Evolutionary conservation across 2,888 invertebrate species (phyloP), one percentile per base, ranked within the genome.

Genomic region (Drosophila borealis): DNA sequence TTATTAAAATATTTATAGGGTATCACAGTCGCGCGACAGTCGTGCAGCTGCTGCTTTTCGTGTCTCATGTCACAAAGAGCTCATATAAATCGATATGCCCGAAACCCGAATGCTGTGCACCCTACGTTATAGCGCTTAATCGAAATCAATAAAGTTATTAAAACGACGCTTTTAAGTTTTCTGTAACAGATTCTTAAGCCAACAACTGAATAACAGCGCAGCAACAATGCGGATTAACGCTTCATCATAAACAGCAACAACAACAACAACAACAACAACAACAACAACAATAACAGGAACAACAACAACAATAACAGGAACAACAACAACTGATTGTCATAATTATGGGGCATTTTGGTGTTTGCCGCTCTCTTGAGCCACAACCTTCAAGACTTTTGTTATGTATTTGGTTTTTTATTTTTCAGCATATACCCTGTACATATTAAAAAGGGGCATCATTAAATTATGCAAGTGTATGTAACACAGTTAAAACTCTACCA

Each of bases 101-200:
- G 21, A 33, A 33, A 1, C 9, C 0, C 0, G 14, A 21, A 17
- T n/a, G 17, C 3, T 55, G 49, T 50, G 48, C 66, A 70, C 87
- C 56, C 78, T 80, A 70, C 71, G 49, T 87, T 84, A 70, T 84
- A 87, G 87, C 87, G 83, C 83, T 84, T 87, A 84, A 85, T 85
- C 86, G 86, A 88, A 85, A 85, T 85, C 85, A 85, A 85, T 85
- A 85, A 85, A 88, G 88, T 83, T 85, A 85, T 85, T 88, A 88
- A 85, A 76, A 73, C 86, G 86, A 85, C 83, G 88, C 88, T 81
- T 81, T 85, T 88, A 84, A 81, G 73, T 85, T 85, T 88, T 85
- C 81, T 88, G 88, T 85, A 85, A 85, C 88, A 85, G 88, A 85
- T 88, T 85, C 81, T 85, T 85, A 74, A 70, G 81, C 69, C 86